These are phyloP conservation scores for Hymenopus coronatus DNA, from an alignment of 2,888 invertebrate genomes.

Conservation along the genomic window DNA sequence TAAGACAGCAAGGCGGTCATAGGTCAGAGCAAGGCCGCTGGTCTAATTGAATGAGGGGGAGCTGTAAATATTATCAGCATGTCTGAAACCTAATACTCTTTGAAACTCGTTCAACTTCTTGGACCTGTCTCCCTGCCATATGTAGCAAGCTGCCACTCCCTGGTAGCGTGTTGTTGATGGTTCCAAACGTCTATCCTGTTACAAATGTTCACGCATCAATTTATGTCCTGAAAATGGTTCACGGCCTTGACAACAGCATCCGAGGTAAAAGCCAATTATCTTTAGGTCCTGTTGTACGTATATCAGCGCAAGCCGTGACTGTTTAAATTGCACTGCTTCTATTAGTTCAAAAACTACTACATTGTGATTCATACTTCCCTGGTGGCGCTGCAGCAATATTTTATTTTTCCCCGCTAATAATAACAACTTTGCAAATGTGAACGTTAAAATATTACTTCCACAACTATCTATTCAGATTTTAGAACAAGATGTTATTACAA, in stretches of 20 bases:
- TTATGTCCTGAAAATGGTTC: not conserved
- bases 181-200: not conserved
- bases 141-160: not conserved
- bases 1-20: not conserved
- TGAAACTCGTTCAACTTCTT: not conserved
- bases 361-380: too few relatives aligned
- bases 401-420: too few relatives aligned
- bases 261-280: not conserved
- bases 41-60: not conserved
- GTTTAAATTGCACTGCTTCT: not conserved
- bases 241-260: not conserved
- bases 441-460: too few relatives aligned
- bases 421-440: too few relatives aligned
- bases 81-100: not conserved
- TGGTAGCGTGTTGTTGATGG: not conserved
- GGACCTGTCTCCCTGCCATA: not conserved
- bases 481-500: too few relatives aligned
- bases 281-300: not conserved
- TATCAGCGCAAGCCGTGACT: not conserved
- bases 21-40: not conserved
- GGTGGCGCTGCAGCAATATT: too few relatives aligned
- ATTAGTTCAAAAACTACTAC: not conserved
- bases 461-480: too few relatives aligned
- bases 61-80: not conserved
- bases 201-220: not conserved